Percentiles rank a stretch among this genome's conserved stretches.
Conservation (phyloP, 64 coral and sea anemone genomes). For the Stylophora pistillata region DNA sequence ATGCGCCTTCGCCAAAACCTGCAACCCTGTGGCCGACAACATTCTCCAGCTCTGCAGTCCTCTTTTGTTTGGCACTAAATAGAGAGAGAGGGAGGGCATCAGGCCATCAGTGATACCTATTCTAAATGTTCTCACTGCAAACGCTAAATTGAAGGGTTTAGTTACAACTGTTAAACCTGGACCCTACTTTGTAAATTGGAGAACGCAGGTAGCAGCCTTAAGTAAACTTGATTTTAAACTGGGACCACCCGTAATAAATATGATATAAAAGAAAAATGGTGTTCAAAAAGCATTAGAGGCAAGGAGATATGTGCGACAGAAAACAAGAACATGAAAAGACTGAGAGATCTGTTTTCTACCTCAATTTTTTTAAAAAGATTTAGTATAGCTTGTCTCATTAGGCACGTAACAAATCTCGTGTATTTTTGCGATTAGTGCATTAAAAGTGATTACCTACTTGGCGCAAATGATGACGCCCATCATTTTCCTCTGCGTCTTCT, state of each 20-base stretch:
- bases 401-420: background rate
- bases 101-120: background rate
- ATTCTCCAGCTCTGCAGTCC: background rate
- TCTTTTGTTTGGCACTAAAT: background rate
- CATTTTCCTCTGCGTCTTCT: conserved; percentile 25
- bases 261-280: background rate
- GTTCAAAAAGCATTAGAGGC: background rate
- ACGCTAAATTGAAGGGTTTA: no score
- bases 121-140: background rate
- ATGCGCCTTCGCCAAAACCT: background rate
- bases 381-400: background rate
- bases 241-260: no score
- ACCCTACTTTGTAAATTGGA: no score
- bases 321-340: no score
- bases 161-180: no score
- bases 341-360: no score
- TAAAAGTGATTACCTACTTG: no score
- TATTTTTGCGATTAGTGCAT: background rate
- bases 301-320: background rate
- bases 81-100: background rate
- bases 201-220: no score
- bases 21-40: background rate
- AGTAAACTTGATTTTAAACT: no score
- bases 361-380: background rate
- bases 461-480: no score